Percentiles rank a stretch among this genome's conserved stretches.
Evolutionary conservation across 64 coral and sea anemone genomes (phyloP).

Genomic region (Cladopsammia gracilis): DNA sequence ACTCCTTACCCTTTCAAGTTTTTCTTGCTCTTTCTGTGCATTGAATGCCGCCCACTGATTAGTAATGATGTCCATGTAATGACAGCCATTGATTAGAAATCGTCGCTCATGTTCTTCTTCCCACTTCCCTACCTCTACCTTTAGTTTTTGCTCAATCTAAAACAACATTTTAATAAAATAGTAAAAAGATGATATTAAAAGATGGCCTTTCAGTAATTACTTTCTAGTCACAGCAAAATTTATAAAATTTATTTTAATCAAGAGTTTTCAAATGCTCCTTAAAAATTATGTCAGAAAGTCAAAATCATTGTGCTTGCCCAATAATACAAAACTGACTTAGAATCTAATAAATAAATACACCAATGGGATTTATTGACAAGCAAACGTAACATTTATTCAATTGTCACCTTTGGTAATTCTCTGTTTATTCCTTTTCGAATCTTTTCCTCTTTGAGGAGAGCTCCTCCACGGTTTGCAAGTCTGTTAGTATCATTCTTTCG

Average conservation of each 20-base stretch:
- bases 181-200: no score
- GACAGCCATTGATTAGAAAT: conserved; percentile 87
- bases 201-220: no score
- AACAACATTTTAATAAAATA: neutral
- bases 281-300: no score
- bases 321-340: no score
- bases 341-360: no score
- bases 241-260: no score
- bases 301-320: no score
- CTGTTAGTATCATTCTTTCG: conserved; percentile 93
- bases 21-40: conserved; percentile 88
- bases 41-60: conserved; percentile 89
- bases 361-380: neutral
- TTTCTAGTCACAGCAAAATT: no score
- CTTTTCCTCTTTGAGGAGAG: conserved; percentile 91
- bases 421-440: conserved; percentile 82
- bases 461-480: conserved; percentile 93
- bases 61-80: conserved; percentile 81
- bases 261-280: no score
- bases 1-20: conserved; percentile 81
- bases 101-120: conserved; percentile 91
- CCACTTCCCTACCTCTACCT: conserved; percentile 76
- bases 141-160: conserved; percentile 91
- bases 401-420: conserved; percentile 92
- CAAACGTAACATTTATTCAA: no score